Base-by-base conservation (phyloP, 2,888 invertebrate species). In the Alitta virens region DNA sequence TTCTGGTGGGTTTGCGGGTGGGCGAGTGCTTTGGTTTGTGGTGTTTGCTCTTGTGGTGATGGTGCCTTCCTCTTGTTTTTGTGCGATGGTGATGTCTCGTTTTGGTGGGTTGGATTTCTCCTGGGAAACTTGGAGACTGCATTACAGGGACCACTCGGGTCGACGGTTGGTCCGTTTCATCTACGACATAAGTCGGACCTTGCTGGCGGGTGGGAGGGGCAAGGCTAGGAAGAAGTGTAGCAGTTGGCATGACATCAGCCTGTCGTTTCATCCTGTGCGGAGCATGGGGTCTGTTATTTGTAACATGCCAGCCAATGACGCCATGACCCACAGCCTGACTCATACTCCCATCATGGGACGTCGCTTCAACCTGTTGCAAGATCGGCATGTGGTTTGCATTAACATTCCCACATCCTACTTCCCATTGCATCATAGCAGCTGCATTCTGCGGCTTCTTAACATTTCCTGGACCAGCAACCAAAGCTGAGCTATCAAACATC, bases 371-470 rank as follows among this genome's bases (percentile, higher is more conserved):
- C 38, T 88, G 87, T 38, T 88, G 87, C n/a, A 91, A 85, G 16
- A 89, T 70, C 1, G 87, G 84, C 75, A 80, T 74, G 73, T 89
- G 88, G 56, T 87, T 86, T n/a, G 85, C 82, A 86, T 89, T 88
- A 27, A 91, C 83, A 67, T 86, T 86, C 54, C 88, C 88, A 80
- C 92, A 92, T 2, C 91, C 92, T 62, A 91, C 89, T 85, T 74
- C 72, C 90, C 81, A 83, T 0, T 81, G 82, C 26, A 74, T 54
- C 18, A 75, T 63, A 2, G 69, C 65, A 7, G 76, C 77, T 3
- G 72, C 52, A 25, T 68, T 62, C 62, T 72, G 68, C 0, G 75
- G 75, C 12, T 60, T 54, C 60, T 72, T 72, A 3, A 66, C 68
- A 53, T 80, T 75, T 1, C 80, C 80, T 1, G 75, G 72, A 1